These are phyloP conservation scores for Eretmocerus hayati DNA, from an alignment of 2,888 invertebrate species.

Conservation along the genomic window DNA sequence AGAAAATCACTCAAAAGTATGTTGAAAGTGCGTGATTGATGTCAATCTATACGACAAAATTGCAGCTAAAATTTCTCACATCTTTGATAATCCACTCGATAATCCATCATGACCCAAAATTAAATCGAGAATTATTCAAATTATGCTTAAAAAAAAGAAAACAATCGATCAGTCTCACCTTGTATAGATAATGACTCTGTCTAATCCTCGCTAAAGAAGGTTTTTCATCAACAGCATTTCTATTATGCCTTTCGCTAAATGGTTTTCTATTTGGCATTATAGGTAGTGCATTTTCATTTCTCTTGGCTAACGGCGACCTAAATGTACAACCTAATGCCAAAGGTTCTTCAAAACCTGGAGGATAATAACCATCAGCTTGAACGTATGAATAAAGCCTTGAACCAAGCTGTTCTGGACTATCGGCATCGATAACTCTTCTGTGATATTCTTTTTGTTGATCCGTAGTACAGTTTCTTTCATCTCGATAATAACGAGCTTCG, in stretches of 20 bases:
- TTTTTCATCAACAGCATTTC: conserved; percentile 34
- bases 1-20: no score
- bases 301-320: conserved; percentile 29
- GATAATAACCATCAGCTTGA: conserved; percentile 52
- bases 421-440: conserved; percentile 39
- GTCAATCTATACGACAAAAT: no score
- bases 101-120: no score
- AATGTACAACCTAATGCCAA: conserved; percentile 24
- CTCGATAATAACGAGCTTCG: conserved; percentile 56
- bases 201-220: conserved; percentile 32
- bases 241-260: conserved; percentile 39
- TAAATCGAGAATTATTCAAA: no score
- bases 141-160: no score
- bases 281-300: conserved; percentile 34
- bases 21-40: no score
- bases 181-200: conserved; percentile 44
- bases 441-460: conserved; percentile 57
- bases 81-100: no score
- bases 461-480: conserved; percentile 56
- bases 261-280: conserved; percentile 35
- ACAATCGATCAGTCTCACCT: no score
- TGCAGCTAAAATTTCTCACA: no score
- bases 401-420: conserved; percentile 35
- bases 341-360: conserved; percentile 18
- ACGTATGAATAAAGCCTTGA: conserved; percentile 55